These are phyloP conservation scores for Cervus canadensis DNA, from an alignment of 2,113 vertebrate species.

Conservation along the genomic window DNA sequence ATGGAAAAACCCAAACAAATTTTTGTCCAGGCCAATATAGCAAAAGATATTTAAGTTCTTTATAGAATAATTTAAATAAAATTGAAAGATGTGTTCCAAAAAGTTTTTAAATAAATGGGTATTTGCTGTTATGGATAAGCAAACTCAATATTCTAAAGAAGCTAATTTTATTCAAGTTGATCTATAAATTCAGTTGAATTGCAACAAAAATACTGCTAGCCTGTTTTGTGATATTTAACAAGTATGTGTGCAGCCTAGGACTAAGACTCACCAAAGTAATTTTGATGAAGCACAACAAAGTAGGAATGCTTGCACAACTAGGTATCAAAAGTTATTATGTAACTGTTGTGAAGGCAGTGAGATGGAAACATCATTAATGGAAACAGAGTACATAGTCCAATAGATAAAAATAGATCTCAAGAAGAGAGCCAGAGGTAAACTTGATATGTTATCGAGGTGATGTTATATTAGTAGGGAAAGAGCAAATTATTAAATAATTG, in stretches of 20 bases:
- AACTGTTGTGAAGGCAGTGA: neutral
- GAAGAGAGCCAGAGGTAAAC: neutral
- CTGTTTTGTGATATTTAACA: neutral
- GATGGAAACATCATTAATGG: neutral
- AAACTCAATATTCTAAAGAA: neutral
- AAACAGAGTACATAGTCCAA: neutral
- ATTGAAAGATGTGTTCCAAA: neutral
- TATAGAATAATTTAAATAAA: neutral
- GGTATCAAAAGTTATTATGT: neutral
- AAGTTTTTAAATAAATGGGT: neutral
- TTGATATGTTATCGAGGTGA: neutral
- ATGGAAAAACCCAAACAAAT: neutral
- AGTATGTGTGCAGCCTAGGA: neutral
- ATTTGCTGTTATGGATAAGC: neutral
- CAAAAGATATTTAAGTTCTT: neutral
- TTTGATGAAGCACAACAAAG: neutral
- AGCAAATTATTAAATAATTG: neutral
- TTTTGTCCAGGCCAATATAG: neutral
- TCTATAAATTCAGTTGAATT: neutral
- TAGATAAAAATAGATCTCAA: neutral
- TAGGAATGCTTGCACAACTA: neutral
- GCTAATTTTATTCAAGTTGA: neutral
- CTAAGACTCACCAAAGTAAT: neutral
- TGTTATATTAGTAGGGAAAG: neutral
- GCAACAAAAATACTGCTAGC: neutral